Percentiles rank a stretch among this genome's conserved stretches.
These are phyloP conservation scores for Dioctria rufipes DNA, from an alignment of 2,888 invertebrate genomes.

Conservation along the genomic window DNA sequence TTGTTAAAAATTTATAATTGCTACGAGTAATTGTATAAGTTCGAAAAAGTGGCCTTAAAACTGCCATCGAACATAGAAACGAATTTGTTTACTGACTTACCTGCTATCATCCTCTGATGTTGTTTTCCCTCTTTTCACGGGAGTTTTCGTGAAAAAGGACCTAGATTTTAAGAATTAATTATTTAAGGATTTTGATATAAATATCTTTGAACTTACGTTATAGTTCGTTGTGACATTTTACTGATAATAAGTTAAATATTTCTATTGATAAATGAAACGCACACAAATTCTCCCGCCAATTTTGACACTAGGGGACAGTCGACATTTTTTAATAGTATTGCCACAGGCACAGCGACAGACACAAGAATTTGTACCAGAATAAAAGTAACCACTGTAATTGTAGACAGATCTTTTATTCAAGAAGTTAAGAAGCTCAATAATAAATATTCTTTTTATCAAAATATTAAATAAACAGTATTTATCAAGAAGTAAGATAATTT, in stretches of 20 bases:
- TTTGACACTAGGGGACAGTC: not conserved
- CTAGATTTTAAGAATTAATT: conserved; percentile 63
- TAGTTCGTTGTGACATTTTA: conserved; percentile 66
- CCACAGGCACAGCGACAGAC: no score
- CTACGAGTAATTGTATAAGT: not conserved
- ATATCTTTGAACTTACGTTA: conserved; percentile 65
- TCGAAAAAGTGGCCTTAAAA: not conserved
- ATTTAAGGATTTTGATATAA: conserved; percentile 46
- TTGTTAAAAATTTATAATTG: not conserved
- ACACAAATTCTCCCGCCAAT: conserved; percentile 33
- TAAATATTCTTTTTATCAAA: no score
- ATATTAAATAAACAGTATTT: no score
- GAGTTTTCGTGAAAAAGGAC: conserved; percentile 70
- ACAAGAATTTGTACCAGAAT: no score
- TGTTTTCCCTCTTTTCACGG: conserved; percentile 60
- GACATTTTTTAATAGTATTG: no score
- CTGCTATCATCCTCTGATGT: conserved; percentile 57
- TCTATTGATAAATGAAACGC: not conserved
- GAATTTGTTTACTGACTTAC: conserved; percentile 51
- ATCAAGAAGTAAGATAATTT: no score
- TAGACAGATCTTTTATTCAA: no score
- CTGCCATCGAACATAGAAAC: not conserved
- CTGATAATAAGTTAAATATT: not conserved
- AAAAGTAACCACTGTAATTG: no score
- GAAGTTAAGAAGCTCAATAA: no score